Evolutionary conservation across 2,888 invertebrate species (phyloP).

Genomic region (Phania funesta): DNA sequence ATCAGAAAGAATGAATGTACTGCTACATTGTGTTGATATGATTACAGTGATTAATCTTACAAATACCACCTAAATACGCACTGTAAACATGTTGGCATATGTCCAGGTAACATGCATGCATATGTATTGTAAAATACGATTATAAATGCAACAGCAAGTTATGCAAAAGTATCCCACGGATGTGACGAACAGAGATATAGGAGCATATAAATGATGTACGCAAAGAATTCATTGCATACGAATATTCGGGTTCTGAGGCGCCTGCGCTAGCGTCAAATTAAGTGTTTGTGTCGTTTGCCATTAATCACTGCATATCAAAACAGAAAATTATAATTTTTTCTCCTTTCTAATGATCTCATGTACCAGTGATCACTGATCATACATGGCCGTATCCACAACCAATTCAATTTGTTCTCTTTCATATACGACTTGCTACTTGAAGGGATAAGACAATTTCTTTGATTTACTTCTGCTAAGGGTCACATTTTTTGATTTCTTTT

Average conservation of each 20-base stretch:
- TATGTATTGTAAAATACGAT: not conserved
- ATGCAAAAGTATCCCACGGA: slow-evolving; percentile 68
- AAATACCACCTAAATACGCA: slow-evolving; percentile 33
- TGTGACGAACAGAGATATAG: slow-evolving; percentile 54
- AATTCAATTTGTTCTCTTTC: slow-evolving; percentile 27
- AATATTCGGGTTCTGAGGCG: slow-evolving; percentile 71
- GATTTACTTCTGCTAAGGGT: slow-evolving; percentile 4
- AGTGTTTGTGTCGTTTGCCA: slow-evolving; percentile 78
- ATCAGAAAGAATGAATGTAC: slow-evolving; percentile 15
- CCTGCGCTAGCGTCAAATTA: slow-evolving; percentile 78
- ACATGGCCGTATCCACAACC: slow-evolving; percentile 18
- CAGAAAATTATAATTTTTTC: slow-evolving; percentile 23
- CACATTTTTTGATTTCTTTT: not conserved
- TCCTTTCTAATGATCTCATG: slow-evolving; percentile 36
- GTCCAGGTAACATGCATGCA: not conserved
- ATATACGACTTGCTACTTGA: slow-evolving; percentile 12
- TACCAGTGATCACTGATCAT: slow-evolving; percentile 4
- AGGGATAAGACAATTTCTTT: not conserved
- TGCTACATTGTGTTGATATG: slow-evolving; percentile 74
- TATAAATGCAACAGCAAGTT: slow-evolving; percentile 44
- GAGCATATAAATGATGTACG: slow-evolving; percentile 44
- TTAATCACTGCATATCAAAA: slow-evolving; percentile 74
- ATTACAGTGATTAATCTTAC: slow-evolving; percentile 78
- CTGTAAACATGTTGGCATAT: not conserved
- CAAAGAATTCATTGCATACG: slow-evolving; percentile 30